A percentile compares a stretch with the other conserved stretches of the same genome.
These are phyloP conservation scores for Hippocampus mohnikei DNA, from an alignment of 2,113 vertebrate species.

Conservation along the genomic window DNA sequence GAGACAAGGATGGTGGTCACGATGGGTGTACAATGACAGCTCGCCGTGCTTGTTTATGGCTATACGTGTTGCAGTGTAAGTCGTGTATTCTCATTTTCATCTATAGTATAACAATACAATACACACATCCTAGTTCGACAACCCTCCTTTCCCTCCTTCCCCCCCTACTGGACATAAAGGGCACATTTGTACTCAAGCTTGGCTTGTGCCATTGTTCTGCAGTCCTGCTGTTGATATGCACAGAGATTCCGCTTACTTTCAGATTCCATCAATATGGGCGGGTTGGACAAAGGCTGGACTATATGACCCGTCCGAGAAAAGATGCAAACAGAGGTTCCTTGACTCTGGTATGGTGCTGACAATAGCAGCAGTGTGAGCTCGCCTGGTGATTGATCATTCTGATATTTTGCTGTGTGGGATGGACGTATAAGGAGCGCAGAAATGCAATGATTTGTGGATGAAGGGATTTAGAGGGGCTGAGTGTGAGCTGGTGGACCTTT, in stretches of 20 bases:
- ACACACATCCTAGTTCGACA: slow-evolving; percentile 31
- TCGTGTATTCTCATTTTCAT: slow-evolving; percentile 16
- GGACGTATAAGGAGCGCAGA: slow-evolving; percentile 44
- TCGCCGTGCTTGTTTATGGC: slow-evolving; percentile 35
- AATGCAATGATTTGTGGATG: slow-evolving; percentile 39
- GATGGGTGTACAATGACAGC: slow-evolving; percentile 18
- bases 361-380: slow-evolving; percentile 64
- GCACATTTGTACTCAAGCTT: slow-evolving; percentile 55
- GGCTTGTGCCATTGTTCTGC: slow-evolving; percentile 67
- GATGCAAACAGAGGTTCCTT: slow-evolving; percentile 54
- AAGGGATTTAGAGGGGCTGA: slow-evolving; percentile 38
- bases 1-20: slow-evolving; percentile 14
- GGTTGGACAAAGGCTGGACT: slow-evolving; percentile 62
- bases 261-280: slow-evolving; percentile 66
- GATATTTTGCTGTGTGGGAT: slow-evolving; percentile 47
- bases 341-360: slow-evolving; percentile 48
- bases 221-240: slow-evolving; percentile 66
- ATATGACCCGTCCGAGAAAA: slow-evolving; percentile 43
- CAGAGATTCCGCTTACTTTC: slow-evolving; percentile 76
- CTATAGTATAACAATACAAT: slow-evolving; percentile 33
- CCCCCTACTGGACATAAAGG: slow-evolving; percentile 53
- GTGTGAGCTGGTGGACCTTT: slow-evolving; percentile 22
- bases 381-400: slow-evolving; percentile 64
- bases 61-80: neutral
- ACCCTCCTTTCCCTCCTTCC: slow-evolving; percentile 16